Evolutionary conservation across 1,140 invertebrate genomes (phyloP).

Genomic region (Lepidurus couesii): DNA sequence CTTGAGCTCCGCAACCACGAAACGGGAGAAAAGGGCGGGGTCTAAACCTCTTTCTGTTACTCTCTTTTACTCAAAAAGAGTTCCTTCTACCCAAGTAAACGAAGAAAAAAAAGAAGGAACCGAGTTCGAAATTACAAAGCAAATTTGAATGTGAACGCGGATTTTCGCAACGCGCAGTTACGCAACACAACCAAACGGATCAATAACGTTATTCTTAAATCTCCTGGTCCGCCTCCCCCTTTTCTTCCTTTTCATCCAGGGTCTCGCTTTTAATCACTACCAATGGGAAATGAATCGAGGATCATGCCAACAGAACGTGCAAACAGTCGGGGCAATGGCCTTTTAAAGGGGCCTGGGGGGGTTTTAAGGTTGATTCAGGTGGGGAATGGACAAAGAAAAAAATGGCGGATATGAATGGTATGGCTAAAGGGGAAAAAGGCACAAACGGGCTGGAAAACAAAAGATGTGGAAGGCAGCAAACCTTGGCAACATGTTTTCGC

Average conservation of each 20-base stretch:
- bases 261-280: background rate
- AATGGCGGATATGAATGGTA: background rate
- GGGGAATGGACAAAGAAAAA: background rate
- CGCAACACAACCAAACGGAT: background rate
- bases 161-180: background rate
- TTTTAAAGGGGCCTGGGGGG: background rate
- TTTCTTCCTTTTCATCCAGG: background rate
- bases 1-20: background rate
- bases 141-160: background rate
- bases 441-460: background rate
- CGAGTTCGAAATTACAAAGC: too few relatives aligned
- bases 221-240: background rate
- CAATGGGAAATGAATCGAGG: background rate
- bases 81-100: background rate
- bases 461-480: constrained; percentile 15
- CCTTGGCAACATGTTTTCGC: constrained; percentile 21
- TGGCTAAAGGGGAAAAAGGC: background rate
- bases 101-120: background rate
- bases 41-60: background rate
- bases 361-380: background rate
- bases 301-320: constrained; percentile 11
- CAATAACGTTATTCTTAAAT: background rate
- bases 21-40: background rate
- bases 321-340: background rate
- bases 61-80: background rate